Conservation (phyloP, 1,140 invertebrate species). For the Heterodera schachtii region DNA sequence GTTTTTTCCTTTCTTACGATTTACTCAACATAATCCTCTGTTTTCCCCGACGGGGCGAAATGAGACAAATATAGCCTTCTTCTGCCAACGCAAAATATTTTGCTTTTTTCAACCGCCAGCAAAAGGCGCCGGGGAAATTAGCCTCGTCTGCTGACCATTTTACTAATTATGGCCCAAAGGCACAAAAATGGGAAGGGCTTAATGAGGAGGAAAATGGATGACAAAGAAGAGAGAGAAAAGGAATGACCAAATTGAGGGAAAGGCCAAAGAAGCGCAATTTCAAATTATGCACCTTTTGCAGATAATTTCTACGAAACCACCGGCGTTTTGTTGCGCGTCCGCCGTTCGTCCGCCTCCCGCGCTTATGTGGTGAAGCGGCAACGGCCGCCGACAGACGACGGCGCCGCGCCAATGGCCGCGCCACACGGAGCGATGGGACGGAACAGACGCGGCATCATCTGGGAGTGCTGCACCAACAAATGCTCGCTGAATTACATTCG, state of each 20-base stretch:
- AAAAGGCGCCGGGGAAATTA: background rate
- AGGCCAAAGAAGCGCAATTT: background rate
- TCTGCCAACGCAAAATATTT: background rate
- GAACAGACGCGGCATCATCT: constrained; percentile 27
- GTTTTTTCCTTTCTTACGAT: too few relatives aligned
- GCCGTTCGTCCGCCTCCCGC: constrained; percentile 2
- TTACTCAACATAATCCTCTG: too few relatives aligned
- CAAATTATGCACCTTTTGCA: background rate
- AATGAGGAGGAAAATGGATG: background rate
- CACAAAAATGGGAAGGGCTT: background rate
- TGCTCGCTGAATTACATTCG: constrained; percentile 30
- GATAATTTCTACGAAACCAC: constrained; percentile 28
- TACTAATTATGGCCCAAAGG: background rate
- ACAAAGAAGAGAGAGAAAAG: background rate
- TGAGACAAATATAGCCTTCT: too few relatives aligned
- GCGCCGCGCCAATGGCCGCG: background rate
- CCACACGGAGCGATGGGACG: constrained; percentile 7
- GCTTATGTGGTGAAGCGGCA: constrained; percentile 5
- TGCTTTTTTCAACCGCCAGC: background rate
- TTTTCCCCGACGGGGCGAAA: too few relatives aligned
- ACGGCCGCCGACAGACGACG: background rate
- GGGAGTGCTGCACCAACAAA: constrained; percentile 34
- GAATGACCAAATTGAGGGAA: background rate
- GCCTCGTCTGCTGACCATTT: background rate
- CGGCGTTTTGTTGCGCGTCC: constrained; percentile 24